Base-by-base conservation (phyloP, 2,888 invertebrate species). In the Rhagium mordax region DNA sequence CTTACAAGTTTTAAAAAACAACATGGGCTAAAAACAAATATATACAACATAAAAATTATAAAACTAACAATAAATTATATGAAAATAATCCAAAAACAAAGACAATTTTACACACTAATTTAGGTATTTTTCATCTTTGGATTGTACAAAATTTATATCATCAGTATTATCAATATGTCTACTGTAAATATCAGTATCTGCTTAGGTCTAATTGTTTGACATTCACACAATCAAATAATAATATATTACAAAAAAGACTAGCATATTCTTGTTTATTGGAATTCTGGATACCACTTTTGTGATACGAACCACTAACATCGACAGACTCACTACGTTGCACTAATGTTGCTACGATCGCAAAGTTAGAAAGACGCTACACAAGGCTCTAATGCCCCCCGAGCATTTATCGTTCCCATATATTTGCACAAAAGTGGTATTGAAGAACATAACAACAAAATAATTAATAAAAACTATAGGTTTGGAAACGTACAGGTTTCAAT, bases 71-170 rank as follows among this genome's bases (percentile, higher is more conserved):
- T 75, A 67, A 77, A 76, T 73, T 68, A 71, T 41, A 62, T 55
- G 67, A 68, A 73, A 74, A 76, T 59, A 64, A 77, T 67, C 65
- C 74, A 76, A 71, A 69, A 74, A 70, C 57, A 62, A 72, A 71
- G 57, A 73, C 61, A 77, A 77, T 62, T 66, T 77, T 76, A 77
- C 69, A 70, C 21, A 79, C 80, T 80, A 82, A 81, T 82, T 82
- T 74, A 73, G 75, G 75, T 77, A 75, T 62, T 69, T 78, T 73
- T 78, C 84, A 85, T 87, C 87, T 87, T 87, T 87, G 87, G 87
- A 85, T 87, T 86, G 86, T 87, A 87, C 85, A 87, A 88, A 87
- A 88, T 74, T 73, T 77, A 75, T 74, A 70, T 29, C 59, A 73
- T 55, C 62, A 69, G 29, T 55, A 60, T 65, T 74, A 74, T 41